Conservation (phyloP, 2,113 vertebrate genomes). For the Acinonyx jubatus region DNA sequence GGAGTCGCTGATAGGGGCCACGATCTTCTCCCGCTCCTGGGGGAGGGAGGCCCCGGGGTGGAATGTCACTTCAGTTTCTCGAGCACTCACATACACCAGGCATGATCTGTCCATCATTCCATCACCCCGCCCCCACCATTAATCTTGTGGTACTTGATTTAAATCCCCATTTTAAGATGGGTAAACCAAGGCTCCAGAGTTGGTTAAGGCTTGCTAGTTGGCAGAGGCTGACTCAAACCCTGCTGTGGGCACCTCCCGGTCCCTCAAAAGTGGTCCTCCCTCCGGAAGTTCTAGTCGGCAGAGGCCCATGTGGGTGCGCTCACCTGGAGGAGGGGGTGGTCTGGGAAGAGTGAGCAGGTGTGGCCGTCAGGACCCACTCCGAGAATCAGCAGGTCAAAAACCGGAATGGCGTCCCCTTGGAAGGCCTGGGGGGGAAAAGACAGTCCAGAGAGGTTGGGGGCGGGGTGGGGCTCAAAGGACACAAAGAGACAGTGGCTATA, state of each 20-base stretch:
- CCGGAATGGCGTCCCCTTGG: constrained; percentile 86
- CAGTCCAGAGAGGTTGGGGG: not conserved
- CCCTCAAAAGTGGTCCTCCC: not conserved
- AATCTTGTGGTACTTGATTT: fast-evolving
- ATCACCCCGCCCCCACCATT: not conserved
- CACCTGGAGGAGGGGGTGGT: constrained; percentile 93
- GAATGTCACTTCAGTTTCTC: not conserved
- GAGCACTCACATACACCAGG: not conserved
- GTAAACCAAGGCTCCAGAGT: not conserved
- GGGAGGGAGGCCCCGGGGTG: fast-evolving
- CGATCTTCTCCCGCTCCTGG: constrained; percentile 90
- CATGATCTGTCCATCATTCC: not conserved
- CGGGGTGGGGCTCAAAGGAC: not conserved
- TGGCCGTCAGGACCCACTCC: constrained; percentile 96
- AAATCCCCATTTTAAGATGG: not conserved
- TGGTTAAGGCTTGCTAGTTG: not conserved
- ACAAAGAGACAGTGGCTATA: not conserved
- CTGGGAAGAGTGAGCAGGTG: constrained; percentile 95
- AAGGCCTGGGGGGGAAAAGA: constrained; percentile 85
- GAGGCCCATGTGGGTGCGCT: not conserved
- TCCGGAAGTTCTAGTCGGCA: not conserved
- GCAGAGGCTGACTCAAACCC: not conserved
- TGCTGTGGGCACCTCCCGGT: not conserved
- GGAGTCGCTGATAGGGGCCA: constrained; percentile 93
- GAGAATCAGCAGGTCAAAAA: constrained; percentile 93